Evolutionary conservation across 1,140 invertebrate genomes (phyloP), one percentile per base, ranked within the genome.

Genomic region (Aricia agestis): DNA sequence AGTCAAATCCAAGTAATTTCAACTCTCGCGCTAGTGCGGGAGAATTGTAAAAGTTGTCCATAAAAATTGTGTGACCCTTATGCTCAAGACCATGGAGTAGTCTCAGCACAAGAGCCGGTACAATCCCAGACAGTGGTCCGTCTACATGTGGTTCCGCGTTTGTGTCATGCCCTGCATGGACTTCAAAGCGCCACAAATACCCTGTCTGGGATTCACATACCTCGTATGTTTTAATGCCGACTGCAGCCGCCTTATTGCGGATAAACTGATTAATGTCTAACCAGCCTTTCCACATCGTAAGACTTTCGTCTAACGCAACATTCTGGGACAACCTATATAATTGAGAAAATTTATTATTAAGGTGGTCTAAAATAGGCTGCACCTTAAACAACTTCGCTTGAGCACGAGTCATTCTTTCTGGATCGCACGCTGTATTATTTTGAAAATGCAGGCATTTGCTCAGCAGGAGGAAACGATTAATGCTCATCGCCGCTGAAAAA

Each of bases 221-320:
- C 25, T 25, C 25, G 25, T 25, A 25, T 25, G 25, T 25, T 25
- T 25, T 25, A 3, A 25, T 25, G 25, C 25, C 25, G 25, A 25
- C 25, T 25, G 25, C 25, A 25, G 25, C 25, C 25, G 25, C 25
- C 25, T 25, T 25, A 25, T 25, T 25, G 25, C 25, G 25, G 25
- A 25, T 25, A 25, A 25, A 25, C 32, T 36, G 19, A 31, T 66
- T 66, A 32, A 66, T 66, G 65, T 66, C 65, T 31, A 66, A 36
- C 65, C 65, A 66, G 65, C 65, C 65, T 31, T 66, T 66, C 65
- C 65, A 66, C 65, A 66, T 66, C 65, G 65, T 66, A 19, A 66
- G 31, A 66, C 65, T 66, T 66, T 66, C 65, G 32, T 66, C 65
- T 13, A 66, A 36, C 6, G 65, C 25, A 32, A 66, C 36, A 13